Percentiles rank a stretch among this genome's conserved stretches.
phyloP scores from a whole-genome alignment of 2,113 vertebrate species.

The Dinomys branickii region DNA sequence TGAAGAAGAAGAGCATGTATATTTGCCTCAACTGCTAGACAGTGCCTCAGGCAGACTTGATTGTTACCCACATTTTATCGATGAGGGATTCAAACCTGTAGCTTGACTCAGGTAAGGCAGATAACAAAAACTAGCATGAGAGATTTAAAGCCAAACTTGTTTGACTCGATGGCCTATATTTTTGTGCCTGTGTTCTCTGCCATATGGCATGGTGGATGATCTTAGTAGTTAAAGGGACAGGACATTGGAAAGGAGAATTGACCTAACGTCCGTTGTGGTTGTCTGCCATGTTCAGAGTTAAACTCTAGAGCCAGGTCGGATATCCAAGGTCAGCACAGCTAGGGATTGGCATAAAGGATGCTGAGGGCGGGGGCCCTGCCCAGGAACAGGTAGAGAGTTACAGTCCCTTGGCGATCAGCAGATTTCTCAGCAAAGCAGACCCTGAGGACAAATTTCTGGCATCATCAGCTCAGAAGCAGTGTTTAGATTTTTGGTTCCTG shows the following conservation, averaged over 20 bases:
- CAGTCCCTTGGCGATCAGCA: not conserved
- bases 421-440: not conserved
- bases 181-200: not conserved
- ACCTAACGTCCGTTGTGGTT: not conserved
- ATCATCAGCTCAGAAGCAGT: not conserved
- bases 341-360: not conserved
- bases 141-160: not conserved
- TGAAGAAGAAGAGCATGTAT: not conserved
- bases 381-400: not conserved
- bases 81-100: not conserved
- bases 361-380: not conserved
- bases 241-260: not conserved
- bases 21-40: not conserved
- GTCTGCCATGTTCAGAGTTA: not conserved
- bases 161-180: not conserved
- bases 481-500: not conserved
- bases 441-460: constrained; percentile 1
- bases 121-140: not conserved
- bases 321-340: not conserved
- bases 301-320: not conserved
- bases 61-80: not conserved
- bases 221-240: not conserved
- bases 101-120: not conserved
- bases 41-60: not conserved
- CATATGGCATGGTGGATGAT: not conserved